Conservation (phyloP, 2,797 vertebrate genomes). For the Hafferia zeledoni region DNA sequence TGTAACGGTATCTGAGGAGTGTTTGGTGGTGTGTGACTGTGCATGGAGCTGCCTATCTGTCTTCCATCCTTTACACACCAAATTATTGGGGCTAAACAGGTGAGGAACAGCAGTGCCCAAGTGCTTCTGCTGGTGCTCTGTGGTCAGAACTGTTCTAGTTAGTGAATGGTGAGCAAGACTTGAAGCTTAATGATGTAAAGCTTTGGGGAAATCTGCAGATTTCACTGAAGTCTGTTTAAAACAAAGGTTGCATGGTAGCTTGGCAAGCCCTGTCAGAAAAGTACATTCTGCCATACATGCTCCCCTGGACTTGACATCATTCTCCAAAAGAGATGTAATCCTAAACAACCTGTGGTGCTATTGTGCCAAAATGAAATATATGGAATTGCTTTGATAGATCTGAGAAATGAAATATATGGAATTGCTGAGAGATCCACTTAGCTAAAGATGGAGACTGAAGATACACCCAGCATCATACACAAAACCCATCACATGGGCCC, state of each 20-base stretch:
- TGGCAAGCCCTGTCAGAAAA: neutral
- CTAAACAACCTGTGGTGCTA: neutral
- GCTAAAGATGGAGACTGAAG: neutral
- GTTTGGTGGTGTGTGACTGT: neutral
- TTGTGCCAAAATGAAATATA: accelerated
- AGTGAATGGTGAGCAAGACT: neutral
- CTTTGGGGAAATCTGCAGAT: neutral
- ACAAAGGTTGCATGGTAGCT: neutral
- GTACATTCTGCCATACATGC: accelerated
- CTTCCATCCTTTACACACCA: neutral
- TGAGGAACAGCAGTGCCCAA: neutral
- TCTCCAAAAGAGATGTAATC: neutral
- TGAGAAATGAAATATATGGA: accelerated
- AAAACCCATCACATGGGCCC: neutral
- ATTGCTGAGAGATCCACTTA: neutral
- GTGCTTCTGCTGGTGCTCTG: neutral
- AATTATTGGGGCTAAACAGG: neutral
- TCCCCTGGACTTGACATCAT: neutral
- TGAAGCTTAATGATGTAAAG: neutral
- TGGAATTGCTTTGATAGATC: neutral
- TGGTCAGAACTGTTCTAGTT: neutral
- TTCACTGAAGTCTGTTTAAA: neutral
- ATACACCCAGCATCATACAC: neutral
- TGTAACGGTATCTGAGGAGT: neutral
- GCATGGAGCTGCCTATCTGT: neutral